Evolutionary conservation across 2,888 invertebrate genomes (phyloP).

Genomic region (Notocelia uddmanniana): DNA sequence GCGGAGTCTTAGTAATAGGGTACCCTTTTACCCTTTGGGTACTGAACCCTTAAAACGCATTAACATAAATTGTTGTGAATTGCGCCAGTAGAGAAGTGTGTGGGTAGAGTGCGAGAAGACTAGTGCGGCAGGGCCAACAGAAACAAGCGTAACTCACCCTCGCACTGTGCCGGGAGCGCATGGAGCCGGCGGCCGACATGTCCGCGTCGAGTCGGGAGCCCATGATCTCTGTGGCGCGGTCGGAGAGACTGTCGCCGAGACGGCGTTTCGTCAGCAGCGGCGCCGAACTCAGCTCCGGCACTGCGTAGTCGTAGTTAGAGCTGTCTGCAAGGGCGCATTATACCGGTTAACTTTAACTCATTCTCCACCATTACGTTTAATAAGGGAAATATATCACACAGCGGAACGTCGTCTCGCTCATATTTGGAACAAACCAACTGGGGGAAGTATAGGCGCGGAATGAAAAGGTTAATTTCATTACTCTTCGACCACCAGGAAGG

Average conservation of each 20-base stretch:
- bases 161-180: slow-evolving; percentile 65
- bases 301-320: slow-evolving; percentile 91
- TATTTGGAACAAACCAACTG: too few relatives aligned
- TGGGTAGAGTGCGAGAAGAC: too few relatives aligned
- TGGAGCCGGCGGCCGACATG: slow-evolving; percentile 60
- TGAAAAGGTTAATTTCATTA: too few relatives aligned
- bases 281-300: slow-evolving; percentile 90
- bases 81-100: too few relatives aligned
- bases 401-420: too few relatives aligned
- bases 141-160: slow-evolving; percentile 62
- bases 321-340: slow-evolving; percentile 79
- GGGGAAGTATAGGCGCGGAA: too few relatives aligned
- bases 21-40: too few relatives aligned
- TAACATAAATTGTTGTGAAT: too few relatives aligned
- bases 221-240: slow-evolving; percentile 62
- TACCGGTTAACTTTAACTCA: neutral
- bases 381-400: neutral
- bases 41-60: too few relatives aligned
- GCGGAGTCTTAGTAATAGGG: too few relatives aligned
- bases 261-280: slow-evolving; percentile 86
- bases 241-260: slow-evolving; percentile 62
- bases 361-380: neutral
- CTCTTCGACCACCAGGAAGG: too few relatives aligned
- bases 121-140: too few relatives aligned
- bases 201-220: slow-evolving; percentile 60